phyloP scores from a whole-genome alignment of 2,888 invertebrate species.

The Tipula confusa region DNA sequence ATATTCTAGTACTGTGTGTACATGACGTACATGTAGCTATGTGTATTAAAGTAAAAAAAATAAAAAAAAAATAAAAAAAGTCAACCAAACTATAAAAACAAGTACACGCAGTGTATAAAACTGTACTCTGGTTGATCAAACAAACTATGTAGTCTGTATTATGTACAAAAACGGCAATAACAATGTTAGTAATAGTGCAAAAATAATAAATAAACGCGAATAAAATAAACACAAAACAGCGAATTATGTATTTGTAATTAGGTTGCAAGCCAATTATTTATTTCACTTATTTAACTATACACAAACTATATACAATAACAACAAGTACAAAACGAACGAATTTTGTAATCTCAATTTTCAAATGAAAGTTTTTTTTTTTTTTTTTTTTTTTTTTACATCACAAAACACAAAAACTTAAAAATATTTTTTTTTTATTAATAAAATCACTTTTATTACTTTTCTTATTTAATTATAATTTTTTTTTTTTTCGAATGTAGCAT shows the following conservation, averaged over 20 bases:
- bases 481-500: not conserved
- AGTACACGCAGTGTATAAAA: not conserved
- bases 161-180: not conserved
- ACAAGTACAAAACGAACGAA: not conserved
- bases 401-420: not conserved
- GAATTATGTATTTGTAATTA: not conserved
- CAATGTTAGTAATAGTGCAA: not conserved
- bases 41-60: too few species aligned
- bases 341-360: not conserved
- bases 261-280: not conserved
- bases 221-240: too few species aligned
- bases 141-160: not conserved
- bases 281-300: not conserved
- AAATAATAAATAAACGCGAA: too few species aligned
- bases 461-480: not conserved
- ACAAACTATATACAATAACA: not conserved
- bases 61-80: not conserved
- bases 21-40: not conserved
- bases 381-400: conserved; percentile 21
- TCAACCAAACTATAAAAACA: not conserved
- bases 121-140: conserved; percentile 25
- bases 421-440: not conserved
- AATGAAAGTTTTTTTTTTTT: conserved; percentile 14
- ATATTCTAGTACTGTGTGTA: not conserved
- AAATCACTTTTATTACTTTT: conserved; percentile 1